phyloP scores from a whole-genome alignment of 2,888 invertebrate species.

The Tenthredo scrophulariae region DNA sequence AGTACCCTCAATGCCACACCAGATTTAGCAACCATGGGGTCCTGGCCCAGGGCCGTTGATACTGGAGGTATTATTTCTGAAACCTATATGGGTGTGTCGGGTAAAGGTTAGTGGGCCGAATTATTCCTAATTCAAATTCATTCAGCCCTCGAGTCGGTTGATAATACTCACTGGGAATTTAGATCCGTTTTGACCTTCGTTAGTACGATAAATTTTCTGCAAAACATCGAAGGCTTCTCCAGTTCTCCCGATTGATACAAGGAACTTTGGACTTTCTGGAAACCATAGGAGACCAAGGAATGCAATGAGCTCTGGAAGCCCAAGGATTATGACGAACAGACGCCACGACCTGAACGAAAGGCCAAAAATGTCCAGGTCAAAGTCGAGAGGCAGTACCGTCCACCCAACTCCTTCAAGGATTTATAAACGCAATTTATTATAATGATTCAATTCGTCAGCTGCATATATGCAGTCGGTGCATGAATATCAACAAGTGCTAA shows the following conservation, averaged over 20 bases:
- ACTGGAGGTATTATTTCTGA: conserved; percentile 34
- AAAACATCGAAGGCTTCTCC: conserved; percentile 68
- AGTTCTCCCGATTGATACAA: conserved; percentile 68
- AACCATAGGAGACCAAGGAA: conserved; percentile 69
- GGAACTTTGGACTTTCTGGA: conserved; percentile 75
- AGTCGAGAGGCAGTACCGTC: conserved; percentile 73
- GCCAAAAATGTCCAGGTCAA: conserved; percentile 69
- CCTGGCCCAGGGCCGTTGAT: conserved; percentile 14
- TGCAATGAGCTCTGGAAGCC: conserved; percentile 71
- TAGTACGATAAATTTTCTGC: conserved; percentile 65
- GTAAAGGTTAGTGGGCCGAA: neutral
- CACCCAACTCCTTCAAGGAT: conserved; percentile 68
- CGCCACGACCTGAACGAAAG: conserved; percentile 74
- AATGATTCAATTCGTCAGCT: neutral
- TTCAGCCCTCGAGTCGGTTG: neutral
- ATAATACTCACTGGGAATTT: conserved; percentile 56
- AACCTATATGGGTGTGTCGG: neutral
- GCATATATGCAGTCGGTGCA: neutral
- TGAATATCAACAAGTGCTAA: conserved; percentile 19
- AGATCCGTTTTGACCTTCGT: conserved; percentile 48
- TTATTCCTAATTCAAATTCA: neutral
- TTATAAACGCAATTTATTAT: neutral
- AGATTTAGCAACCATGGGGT: conserved; percentile 24
- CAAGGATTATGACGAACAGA: conserved; percentile 72
- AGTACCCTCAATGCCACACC: conserved; percentile 3